phyloP scores from a whole-genome alignment of 1,140 invertebrate species.

The Charaxes varanes region DNA sequence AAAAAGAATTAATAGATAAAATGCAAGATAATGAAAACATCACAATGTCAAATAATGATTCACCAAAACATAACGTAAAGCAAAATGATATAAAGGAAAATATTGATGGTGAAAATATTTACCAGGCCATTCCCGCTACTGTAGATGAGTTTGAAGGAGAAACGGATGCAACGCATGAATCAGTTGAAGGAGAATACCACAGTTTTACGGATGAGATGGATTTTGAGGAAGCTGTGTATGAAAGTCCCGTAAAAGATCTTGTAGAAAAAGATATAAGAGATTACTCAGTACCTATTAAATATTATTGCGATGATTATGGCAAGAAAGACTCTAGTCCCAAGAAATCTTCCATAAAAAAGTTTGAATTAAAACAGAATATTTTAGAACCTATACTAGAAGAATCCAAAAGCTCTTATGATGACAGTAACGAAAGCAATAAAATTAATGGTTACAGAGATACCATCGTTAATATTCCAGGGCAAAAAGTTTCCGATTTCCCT shows the following conservation, averaged over 20 bases:
- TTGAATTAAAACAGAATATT: slow-evolving; percentile 25
- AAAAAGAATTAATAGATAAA: slow-evolving; percentile 20
- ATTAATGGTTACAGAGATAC: slow-evolving; percentile 2
- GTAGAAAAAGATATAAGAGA: slow-evolving; percentile 67
- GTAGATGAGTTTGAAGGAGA: slow-evolving; percentile 22
- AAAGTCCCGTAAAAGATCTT: slow-evolving; percentile 65
- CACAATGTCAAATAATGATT: slow-evolving; percentile 1
- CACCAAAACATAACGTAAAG: slow-evolving; percentile 2
- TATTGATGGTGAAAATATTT: slow-evolving; percentile 1
- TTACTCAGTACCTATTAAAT: slow-evolving; percentile 61
- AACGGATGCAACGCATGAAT: slow-evolving; percentile 22
- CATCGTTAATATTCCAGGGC: too few relatives aligned
- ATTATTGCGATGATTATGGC: slow-evolving; percentile 57
- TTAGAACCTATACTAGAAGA: slow-evolving; percentile 63
- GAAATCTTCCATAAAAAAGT: slow-evolving; percentile 37
- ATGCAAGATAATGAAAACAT: neutral
- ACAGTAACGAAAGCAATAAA: slow-evolving; percentile 26
- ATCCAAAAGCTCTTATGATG: slow-evolving; percentile 54
- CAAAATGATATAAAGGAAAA: slow-evolving; percentile 8
- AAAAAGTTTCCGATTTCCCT: too few relatives aligned
- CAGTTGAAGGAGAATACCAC: slow-evolving; percentile 55
- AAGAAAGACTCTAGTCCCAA: slow-evolving; percentile 32
- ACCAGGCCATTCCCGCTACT: slow-evolving; percentile 21
- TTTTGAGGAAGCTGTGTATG: slow-evolving; percentile 47
- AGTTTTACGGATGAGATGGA: slow-evolving; percentile 64